Base-by-base conservation (phyloP, 2,888 invertebrate species). In the Sisyra nigra region DNA sequence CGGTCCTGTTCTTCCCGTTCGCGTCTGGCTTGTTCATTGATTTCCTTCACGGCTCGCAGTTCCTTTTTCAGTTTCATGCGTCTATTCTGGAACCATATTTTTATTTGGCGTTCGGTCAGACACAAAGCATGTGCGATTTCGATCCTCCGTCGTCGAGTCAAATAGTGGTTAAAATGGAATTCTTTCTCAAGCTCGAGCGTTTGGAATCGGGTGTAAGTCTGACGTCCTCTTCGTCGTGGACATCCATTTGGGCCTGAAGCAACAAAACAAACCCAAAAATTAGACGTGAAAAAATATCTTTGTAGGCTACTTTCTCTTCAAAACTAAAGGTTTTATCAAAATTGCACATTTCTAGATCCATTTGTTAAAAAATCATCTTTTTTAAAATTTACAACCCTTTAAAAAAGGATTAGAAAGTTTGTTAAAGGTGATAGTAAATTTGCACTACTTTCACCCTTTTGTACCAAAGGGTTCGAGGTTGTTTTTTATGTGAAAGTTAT, bases 181-280 rank as follows among this genome's bases (percentile, higher is more conserved):
- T 96, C 96, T 68, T 94, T 94, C 67, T 96, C 96, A 66, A 96
- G 75, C 64, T 96, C 94, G 67, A 94, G 71, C 17, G 96, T 96
- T 68, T 97, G 96, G 76, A 94, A 93, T 58, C 94, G 83, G 51
- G 94, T 96, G 75, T 96, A 96, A 13, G 96, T 96, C 70, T 96
- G 94, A 54, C 96, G 74, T 48, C 94, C 94, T 57, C 94, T 77
- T 62, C 92, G 80, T 59, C 92, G 74, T 49, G 92, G 91, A 63
- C 91, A 92, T 48, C 91, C 91, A 62, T 93, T 94, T 45, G 94
- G 93, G 65, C 93, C 93, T 91, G 80, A 54, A 24, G 24, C 24
- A 76, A 76, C 37, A 37, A 37, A 35, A 35, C 14, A 14, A 2
- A 35, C 9, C 7, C 13, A 35, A 9, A 34, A n/a, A 34, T 14